Evolutionary conservation across 2,888 invertebrate species (phyloP), one percentile per base, ranked within the genome.

Genomic region (Ectropis crepuscularia): DNA sequence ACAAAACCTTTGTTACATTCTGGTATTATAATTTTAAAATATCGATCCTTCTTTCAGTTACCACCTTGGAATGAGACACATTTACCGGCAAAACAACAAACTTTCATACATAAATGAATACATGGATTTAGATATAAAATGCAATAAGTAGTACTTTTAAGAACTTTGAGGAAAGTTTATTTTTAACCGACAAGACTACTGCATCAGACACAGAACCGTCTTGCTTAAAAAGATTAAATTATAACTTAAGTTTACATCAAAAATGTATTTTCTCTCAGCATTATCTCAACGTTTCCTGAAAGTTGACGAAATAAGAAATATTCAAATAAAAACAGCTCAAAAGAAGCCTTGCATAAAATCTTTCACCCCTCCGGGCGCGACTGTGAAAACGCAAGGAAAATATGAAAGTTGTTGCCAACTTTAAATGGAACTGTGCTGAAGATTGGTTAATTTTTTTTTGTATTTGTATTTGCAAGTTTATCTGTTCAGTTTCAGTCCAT

Each of bases 341-440:
- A 55, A 41, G 50, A 57, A 63, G 57, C 57, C 42, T 57, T 53
- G 62, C 62, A 57, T 59, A 41, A 58, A 62, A 57, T 48, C 43
- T 11, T 48, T 57, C 57, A 53, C 57, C 57, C 59, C 53, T 47
- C 62, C 49, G 37, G 36, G 42, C 37, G 41, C 42, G 48, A 45
- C 50, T 46, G 57, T 7, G 51, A 60, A 61, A 46, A 63, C 60
- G 51, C 49, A 60, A 60, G 36, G 61, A 65, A 66, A 68, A 67
- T 55, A 71, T 64, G 53, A 42, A 71, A 67, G 65, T 68, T 64
- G 54, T 61, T 53, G 48, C 60, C 42, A 69, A 63, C 55, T 69
- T 49, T 54, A 58, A 69, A 71, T 67, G 61, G 61, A 54, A 71
- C 54, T 53, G 67, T 37, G 57, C 67, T 68, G 61, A 48, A 49